Evolutionary conservation across 2,113 vertebrate genomes (phyloP).

Genomic region (Ceratotherium simum): DNA sequence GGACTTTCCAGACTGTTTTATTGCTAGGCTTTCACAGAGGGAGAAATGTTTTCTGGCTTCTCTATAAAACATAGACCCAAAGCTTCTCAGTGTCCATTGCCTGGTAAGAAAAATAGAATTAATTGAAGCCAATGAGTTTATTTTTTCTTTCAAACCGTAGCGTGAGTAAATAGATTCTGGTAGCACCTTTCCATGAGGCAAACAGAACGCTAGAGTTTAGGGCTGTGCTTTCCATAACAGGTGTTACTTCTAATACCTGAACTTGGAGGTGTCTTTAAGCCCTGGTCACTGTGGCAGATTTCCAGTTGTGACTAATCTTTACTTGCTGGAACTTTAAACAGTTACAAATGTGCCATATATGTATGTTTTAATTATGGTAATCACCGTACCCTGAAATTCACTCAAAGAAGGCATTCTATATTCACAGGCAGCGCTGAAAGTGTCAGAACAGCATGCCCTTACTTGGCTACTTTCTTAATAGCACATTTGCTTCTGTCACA

Average conservation of each 20-base stretch:
- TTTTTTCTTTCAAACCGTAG: not conserved
- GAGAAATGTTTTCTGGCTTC: slow-evolving; percentile 66
- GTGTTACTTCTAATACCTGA: slow-evolving; percentile 47
- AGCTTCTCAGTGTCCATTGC: slow-evolving; percentile 26
- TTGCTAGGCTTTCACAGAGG: slow-evolving; percentile 8
- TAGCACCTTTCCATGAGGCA: not conserved
- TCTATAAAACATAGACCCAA: slow-evolving; percentile 53
- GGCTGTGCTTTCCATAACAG: not conserved
- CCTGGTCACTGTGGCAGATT: slow-evolving; percentile 7
- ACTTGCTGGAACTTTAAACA: slow-evolving; percentile 72
- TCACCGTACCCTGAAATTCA: slow-evolving; percentile 75
- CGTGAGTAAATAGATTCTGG: not conserved
- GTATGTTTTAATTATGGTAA: slow-evolving; percentile 86
- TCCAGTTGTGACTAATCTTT: slow-evolving; percentile 74
- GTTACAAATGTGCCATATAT: slow-evolving; percentile 76
- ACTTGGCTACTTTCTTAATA: slow-evolving; percentile 86
- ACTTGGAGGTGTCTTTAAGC: slow-evolving; percentile 57
- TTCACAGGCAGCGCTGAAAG: slow-evolving; percentile 70
- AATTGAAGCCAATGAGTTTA: not conserved
- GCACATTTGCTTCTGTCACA: slow-evolving; percentile 84
- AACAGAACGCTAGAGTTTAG: not conserved
- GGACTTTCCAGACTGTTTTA: slow-evolving; percentile 58
- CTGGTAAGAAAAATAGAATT: slow-evolving; percentile 53
- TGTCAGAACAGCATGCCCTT: slow-evolving; percentile 85
- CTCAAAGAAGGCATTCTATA: slow-evolving; percentile 79